Evolutionary conservation across 2,888 invertebrate species (phyloP).

Genomic region (Cantharis lateralis): DNA sequence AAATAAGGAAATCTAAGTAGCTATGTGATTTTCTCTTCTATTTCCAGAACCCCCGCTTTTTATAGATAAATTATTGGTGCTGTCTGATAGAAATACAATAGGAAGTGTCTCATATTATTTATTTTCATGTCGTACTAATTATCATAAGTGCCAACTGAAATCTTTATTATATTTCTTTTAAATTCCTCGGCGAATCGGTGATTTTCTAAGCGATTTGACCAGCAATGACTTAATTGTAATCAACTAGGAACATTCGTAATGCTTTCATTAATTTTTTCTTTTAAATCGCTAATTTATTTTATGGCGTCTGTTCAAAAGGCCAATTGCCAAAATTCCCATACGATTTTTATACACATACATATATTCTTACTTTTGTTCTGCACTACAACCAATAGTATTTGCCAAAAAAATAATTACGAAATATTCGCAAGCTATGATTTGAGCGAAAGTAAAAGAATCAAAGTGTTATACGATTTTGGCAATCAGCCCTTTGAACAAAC

Average conservation of each 20-base stretch:
- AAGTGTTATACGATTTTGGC: not conserved
- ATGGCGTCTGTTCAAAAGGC: slow-evolving; percentile 10
- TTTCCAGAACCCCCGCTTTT: not conserved
- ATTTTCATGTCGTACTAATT: not conserved
- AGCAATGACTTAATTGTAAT: not conserved
- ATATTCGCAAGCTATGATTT: not conserved
- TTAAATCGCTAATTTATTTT: slow-evolving; percentile 10
- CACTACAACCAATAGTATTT: not conserved
- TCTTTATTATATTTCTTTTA: not conserved
- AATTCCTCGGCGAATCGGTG: not conserved
- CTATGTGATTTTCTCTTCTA: not conserved
- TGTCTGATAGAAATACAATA: not conserved
- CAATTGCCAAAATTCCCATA: slow-evolving; percentile 5
- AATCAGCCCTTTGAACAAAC: not conserved
- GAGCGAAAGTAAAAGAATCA: not conserved
- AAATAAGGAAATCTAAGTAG: not conserved
- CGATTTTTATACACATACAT: slow-evolving; percentile 2
- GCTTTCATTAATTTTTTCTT: not conserved
- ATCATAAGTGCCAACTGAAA: not conserved
- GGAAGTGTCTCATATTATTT: not conserved
- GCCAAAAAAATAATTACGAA: not conserved
- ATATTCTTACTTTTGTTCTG: slow-evolving; percentile 6
- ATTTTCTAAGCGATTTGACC: no score
- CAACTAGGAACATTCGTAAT: not conserved
- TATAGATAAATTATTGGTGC: not conserved